Evolutionary conservation across 2,113 vertebrate species (phyloP).

Genomic region (Cyphotilapia sp.): DNA sequence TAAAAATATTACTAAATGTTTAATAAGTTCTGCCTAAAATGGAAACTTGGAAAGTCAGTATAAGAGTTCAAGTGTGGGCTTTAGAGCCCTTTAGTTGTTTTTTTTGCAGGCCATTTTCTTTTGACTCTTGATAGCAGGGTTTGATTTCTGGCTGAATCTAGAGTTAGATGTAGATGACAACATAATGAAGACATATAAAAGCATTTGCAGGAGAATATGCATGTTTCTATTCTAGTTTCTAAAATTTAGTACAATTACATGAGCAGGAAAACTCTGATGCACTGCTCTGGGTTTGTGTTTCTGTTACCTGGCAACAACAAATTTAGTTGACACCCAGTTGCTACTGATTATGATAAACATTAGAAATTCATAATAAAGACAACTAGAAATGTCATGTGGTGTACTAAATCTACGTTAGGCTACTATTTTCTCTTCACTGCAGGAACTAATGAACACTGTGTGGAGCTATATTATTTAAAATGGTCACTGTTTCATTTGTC

Average conservation of each 20-base stretch:
- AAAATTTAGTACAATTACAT: background rate
- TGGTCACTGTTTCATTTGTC: background rate
- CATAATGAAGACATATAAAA: background rate
- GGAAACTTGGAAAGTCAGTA: background rate
- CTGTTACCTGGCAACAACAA: background rate
- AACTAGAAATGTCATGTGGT: background rate
- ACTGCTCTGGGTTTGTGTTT: background rate
- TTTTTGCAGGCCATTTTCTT: background rate
- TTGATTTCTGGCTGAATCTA: background rate
- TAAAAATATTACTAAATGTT: constrained; percentile 15
- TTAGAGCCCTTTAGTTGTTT: background rate
- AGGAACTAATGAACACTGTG: background rate
- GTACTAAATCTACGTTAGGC: background rate
- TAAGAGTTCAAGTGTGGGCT: background rate
- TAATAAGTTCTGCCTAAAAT: background rate
- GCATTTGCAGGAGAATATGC: background rate
- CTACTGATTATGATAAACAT: background rate
- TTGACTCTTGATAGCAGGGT: background rate
- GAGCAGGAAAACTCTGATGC: background rate
- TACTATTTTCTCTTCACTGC: background rate
- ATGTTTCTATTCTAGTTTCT: background rate
- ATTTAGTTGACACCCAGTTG: background rate
- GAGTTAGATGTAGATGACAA: background rate
- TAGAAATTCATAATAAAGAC: background rate
- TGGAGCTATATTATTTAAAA: background rate